A percentile compares a stretch with the other conserved stretches of the same genome.
These are phyloP conservation scores for Choristoneura rosaceana DNA, from an alignment of 2,888 invertebrate species.

Conservation along the genomic window DNA sequence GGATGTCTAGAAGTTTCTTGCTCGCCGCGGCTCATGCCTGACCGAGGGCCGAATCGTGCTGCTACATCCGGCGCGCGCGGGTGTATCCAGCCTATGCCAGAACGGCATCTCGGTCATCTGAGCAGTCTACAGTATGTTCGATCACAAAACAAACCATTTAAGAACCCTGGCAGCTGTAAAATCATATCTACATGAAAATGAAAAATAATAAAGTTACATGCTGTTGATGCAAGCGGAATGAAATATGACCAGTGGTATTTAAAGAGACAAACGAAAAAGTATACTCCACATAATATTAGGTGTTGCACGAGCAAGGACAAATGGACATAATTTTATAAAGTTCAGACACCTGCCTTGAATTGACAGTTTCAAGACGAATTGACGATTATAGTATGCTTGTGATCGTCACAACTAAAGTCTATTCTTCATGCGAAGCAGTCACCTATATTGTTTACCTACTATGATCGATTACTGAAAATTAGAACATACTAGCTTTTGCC, in stretches of 20 bases:
- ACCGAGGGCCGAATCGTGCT: background rate
- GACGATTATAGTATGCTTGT: no score
- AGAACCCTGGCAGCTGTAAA: background rate
- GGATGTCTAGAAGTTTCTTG: background rate
- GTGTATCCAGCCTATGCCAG: background rate
- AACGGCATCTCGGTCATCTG: background rate
- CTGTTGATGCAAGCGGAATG: background rate
- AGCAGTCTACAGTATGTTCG: background rate
- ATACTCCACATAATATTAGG: no score
- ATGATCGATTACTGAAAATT: no score
- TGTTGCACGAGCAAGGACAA: background rate
- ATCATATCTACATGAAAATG: background rate
- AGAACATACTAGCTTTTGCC: no score
- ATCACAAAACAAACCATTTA: background rate
- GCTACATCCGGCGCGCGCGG: background rate
- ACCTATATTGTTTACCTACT: no score
- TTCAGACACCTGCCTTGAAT: no score
- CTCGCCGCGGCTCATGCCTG: background rate
- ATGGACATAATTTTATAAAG: no score
- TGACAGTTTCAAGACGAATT: no score
- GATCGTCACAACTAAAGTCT: no score
- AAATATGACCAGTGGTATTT: background rate
- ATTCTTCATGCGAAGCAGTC: no score
- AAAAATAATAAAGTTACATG: background rate
- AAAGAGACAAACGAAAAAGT: background rate